Evolutionary conservation across 2,797 vertebrate genomes (phyloP), one percentile per base, ranked within the genome.

Genomic region (Neosilurus mollespiculum): DNA sequence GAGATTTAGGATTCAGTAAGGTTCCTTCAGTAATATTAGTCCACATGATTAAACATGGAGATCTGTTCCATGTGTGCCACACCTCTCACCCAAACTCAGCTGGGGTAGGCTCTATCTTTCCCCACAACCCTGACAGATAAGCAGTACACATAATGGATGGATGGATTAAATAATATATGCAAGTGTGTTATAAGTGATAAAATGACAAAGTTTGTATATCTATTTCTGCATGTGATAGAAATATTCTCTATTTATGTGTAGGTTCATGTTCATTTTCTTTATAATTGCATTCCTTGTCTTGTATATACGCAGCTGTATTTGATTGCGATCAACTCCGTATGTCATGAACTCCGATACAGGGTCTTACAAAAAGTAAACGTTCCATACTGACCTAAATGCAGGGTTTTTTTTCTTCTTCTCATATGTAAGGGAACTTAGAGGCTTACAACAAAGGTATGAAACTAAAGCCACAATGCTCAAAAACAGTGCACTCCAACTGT

Each of bases 401-500:
- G 4, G 16, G 24, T 18, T 73, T 62, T 78, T 78, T 64, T 58
- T 54, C 3, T 49, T 70, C 7, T 10, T 22, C 30, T 78, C 3
- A 65, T 64, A 78, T 64, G 15, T 26, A 49, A n/a, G 20, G 62
- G 16, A 66, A 43, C 30, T 4, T 14, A 58, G 26, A 1, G 10
- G 26, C 18, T 58, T 58, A 49, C 59, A n/a, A 61, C 30, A 43
- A 61, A n/a, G 15, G 18, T 70, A 61, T 26, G 58, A 24, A 53
- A 3, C 14, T 65, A 72, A 72, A 72, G 66, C 65, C 75, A 71
- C 49, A 79, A 56, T 66, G 58, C 8, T 53, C 65, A 43, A 72
- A 30, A 82, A 80, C 77, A 84, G 78, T 11, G 56, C 15, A 75
- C 65, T 56, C 12, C 61, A 53, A 34, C 81, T 83, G 37, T 71